phyloP scores from a whole-genome alignment of 2,888 invertebrate species.

The Cynaeus angustus region DNA sequence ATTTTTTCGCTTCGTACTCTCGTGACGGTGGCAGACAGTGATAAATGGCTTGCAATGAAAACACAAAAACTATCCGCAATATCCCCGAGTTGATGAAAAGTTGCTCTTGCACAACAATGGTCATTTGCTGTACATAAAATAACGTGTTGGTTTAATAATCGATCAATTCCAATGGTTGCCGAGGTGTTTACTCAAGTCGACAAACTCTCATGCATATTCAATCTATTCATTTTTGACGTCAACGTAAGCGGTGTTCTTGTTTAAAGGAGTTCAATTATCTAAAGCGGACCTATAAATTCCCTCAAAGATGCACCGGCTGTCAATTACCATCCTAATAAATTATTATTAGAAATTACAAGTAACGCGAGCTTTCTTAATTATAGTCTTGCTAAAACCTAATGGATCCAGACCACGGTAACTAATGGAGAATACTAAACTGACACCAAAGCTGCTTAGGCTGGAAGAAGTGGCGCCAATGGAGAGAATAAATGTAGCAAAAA shows the following conservation, averaged over 20 bases:
- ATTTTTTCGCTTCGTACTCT: conserved; percentile 47
- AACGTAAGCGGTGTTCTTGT: conserved; percentile 11
- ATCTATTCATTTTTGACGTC: conserved; percentile 33
- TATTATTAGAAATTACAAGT: conserved; percentile 42
- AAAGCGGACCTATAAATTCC: conserved; percentile 47
- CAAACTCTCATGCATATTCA: conserved; percentile 43
- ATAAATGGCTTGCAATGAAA: conserved; percentile 52
- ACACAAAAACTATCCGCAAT: conserved; percentile 35
- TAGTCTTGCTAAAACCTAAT: conserved; percentile 34
- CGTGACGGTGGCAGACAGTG: conserved; percentile 54
- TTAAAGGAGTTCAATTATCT: conserved; percentile 45
- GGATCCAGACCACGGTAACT: conserved; percentile 30
- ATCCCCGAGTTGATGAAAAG: conserved; percentile 44
- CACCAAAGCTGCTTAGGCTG: conserved; percentile 12
- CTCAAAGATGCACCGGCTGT: conserved; percentile 47
- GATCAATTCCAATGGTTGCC: conserved; percentile 19
- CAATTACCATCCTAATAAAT: conserved; percentile 49
- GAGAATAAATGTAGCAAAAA: too few relatives aligned
- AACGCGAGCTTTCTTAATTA: conserved; percentile 45
- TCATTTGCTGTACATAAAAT: conserved; percentile 26
- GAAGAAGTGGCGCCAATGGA: not conserved
- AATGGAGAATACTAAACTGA: conserved; percentile 24
- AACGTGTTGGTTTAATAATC: conserved; percentile 15
- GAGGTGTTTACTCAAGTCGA: conserved; percentile 32
- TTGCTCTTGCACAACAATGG: conserved; percentile 25